These are phyloP conservation scores for Pavo muticus DNA, from an alignment of 2,113 vertebrate genomes.

Conservation along the genomic window DNA sequence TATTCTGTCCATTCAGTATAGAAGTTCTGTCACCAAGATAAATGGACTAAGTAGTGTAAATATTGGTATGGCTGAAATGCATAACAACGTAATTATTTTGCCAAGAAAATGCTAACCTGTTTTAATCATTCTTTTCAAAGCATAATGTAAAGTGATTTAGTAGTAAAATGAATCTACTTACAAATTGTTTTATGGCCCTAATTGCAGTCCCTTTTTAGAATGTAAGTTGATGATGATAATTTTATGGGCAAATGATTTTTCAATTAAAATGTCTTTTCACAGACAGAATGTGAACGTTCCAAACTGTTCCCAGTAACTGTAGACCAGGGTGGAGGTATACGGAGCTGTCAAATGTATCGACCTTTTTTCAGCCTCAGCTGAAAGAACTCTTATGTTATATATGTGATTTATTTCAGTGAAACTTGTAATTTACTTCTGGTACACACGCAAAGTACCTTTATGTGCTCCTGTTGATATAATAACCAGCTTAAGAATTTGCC, in stretches of 20 bases:
- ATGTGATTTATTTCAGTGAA: constrained; percentile 61
- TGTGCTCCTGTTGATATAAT: constrained; percentile 3
- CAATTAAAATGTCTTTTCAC: constrained; percentile 82
- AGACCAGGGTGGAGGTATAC: constrained; percentile 26
- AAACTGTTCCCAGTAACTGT: constrained; percentile 66
- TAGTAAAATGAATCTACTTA: constrained; percentile 78
- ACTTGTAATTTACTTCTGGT: constrained; percentile 50
- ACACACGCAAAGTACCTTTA: not conserved
- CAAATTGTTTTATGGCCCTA: constrained; percentile 81
- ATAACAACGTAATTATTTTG: constrained; percentile 81
- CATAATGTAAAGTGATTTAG: constrained; percentile 78
- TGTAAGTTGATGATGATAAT: constrained; percentile 80
- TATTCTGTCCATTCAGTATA: constrained; percentile 66
- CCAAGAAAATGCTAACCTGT: constrained; percentile 74
- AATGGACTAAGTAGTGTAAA: constrained; percentile 66
- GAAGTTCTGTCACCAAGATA: constrained; percentile 80
- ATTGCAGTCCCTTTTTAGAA: constrained; percentile 71
- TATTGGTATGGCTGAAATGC: constrained; percentile 75
- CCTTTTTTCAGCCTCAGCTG: not conserved
- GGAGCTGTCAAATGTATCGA: constrained; percentile 38
- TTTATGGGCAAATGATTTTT: constrained; percentile 85
- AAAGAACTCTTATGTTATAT: constrained; percentile 21
- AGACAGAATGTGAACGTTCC: constrained; percentile 69
- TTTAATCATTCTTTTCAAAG: constrained; percentile 77
- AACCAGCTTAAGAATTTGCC: constrained; percentile 17